phyloP scores from a whole-genome alignment of 1,140 invertebrate genomes.

The Drosophila malerkotliana region DNA sequence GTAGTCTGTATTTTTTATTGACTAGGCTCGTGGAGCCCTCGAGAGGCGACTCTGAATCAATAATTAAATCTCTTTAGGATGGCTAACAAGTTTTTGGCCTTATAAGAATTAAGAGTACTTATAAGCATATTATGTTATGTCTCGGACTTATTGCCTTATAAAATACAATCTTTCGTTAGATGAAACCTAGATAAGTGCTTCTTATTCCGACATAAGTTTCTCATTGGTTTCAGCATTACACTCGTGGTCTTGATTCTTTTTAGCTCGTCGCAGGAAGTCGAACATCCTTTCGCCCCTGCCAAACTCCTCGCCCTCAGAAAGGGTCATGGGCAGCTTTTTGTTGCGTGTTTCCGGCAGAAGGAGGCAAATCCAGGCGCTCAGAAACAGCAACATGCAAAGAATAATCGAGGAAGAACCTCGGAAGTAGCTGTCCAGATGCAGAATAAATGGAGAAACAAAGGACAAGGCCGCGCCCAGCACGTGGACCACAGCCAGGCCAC shows the following conservation, averaged over 20 bases:
- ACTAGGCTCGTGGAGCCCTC: background rate
- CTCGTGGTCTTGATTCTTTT: slow-evolving; percentile 3
- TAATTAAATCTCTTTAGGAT: background rate
- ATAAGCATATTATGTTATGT: background rate
- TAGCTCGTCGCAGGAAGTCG: slow-evolving; percentile 53
- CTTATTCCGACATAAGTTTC: slow-evolving; percentile 53
- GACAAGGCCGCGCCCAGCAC: slow-evolving; percentile 85
- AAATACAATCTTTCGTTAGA: background rate
- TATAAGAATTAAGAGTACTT: background rate
- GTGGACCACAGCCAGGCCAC: slow-evolving; percentile 85
- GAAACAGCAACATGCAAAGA: slow-evolving; percentile 85
- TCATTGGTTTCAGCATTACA: slow-evolving; percentile 31
- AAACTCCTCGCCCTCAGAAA: slow-evolving; percentile 86
- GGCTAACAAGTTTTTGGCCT: background rate
- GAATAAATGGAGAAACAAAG: slow-evolving; percentile 71
- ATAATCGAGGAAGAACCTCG: slow-evolving; percentile 85
- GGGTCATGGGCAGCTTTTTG: slow-evolving; percentile 84
- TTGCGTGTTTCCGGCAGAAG: slow-evolving; percentile 87
- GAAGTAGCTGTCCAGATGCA: slow-evolving; percentile 81
- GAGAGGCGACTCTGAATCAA: background rate
- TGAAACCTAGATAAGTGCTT: background rate
- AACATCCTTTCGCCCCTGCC: slow-evolving; percentile 84
- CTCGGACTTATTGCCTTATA: background rate
- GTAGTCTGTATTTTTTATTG: background rate
- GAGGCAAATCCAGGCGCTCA: slow-evolving; percentile 85